Evolutionary conservation across 2,797 vertebrate genomes (phyloP).

Genomic region (Echiichthys vipera): DNA sequence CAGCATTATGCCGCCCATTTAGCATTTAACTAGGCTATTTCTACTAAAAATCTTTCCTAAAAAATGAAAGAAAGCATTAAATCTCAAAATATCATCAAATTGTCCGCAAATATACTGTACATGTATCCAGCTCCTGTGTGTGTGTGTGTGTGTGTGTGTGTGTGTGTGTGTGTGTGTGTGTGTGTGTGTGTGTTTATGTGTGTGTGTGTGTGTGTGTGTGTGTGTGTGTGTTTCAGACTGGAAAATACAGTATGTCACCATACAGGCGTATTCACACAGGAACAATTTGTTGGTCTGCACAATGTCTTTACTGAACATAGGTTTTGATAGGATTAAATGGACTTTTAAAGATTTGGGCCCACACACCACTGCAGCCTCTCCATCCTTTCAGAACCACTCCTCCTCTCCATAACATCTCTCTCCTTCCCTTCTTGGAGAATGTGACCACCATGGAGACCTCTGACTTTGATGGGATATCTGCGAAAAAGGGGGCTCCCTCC

Average conservation of each 20-base stretch:
- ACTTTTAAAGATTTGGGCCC: background rate
- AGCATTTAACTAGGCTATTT: no score
- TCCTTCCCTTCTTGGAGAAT: conserved; percentile 20
- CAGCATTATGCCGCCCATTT: no score
- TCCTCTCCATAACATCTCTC: conserved; percentile 5
- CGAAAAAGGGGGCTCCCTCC: conserved; percentile 35
- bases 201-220: no score
- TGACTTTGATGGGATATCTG: conserved; percentile 50
- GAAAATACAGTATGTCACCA: background rate
- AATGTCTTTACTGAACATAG: conserved; percentile 9
- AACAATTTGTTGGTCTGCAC: background rate
- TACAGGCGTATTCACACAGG: background rate
- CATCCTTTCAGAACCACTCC: conserved; percentile 28
- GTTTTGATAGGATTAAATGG: conserved; percentile 32
- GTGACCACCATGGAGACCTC: conserved; percentile 67
- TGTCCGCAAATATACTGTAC: no score
- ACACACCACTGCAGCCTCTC: conserved; percentile 1
- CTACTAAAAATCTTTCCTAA: no score
- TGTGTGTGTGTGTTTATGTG: no score
- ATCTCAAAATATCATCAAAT: no score
- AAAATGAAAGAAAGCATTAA: no score
- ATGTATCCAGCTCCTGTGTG: no score
- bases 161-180: no score
- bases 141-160: no score
- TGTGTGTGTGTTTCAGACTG: background rate